Evolutionary conservation across 2,113 vertebrate genomes (phyloP), one percentile per base, ranked within the genome.

Genomic region (Petroica traversi): DNA sequence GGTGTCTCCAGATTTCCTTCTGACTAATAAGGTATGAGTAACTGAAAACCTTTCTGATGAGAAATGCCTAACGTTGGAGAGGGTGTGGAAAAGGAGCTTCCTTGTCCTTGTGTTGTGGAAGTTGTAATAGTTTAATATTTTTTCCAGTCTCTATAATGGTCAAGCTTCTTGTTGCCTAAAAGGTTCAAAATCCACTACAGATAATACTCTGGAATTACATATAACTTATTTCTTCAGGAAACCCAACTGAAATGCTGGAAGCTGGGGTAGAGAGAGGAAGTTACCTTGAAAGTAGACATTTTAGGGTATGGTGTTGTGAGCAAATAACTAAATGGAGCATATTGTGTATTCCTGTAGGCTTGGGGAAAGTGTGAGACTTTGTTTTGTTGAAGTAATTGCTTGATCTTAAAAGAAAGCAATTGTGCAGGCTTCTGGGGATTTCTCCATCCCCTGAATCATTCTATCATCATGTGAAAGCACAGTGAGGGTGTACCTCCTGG

Each of bases 31-130:
- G 62, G 82, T 85, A 71, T 11, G 79, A 16, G 5, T 24, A 69
- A 33, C 4, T 36, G 33, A 24, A 23, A 45, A 7, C 0, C 6
- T 72, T 75, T 40, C 4, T 40, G 6, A 24, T 33, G 8, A 67
- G 23, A n/a, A 61, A 3, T 1, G 1, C 4, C 1, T 25, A 3
- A 12, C 1, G 41, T 34, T 28, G 14, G 16, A 61, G 4, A 0
- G 19, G 5, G 0, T 28, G 19, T 28, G 38, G 13, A 54, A 73
- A 83, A 17, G 8, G 12, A 5, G 12, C 8, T 88, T 31, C 1
- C 2, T 45, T 62, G 14, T 55, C 8, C 1, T 6, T 31, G 3
- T 34, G 12, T 29, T 72, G 7, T 61, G 23, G 38, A 49, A 61
- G 22, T 3, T 66, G 24, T 66, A 64, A 4, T 45, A n/a, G 8